Evolutionary conservation across 2,797 vertebrate genomes (phyloP).

Genomic region (Nasua narica): DNA sequence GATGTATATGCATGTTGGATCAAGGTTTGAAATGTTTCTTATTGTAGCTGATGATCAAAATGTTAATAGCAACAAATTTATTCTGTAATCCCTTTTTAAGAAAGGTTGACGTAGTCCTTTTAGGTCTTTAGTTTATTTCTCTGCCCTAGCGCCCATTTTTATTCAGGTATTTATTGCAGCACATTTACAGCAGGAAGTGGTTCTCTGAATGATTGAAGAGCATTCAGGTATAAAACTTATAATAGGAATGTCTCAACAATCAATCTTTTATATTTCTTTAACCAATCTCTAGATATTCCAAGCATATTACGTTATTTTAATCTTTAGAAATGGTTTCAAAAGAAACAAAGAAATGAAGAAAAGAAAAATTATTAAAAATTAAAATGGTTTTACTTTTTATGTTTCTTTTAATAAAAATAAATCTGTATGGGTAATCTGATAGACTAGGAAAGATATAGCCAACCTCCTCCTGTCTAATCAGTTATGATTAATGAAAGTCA

Average conservation of each 20-base stretch:
- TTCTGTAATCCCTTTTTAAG: slow-evolving; percentile 35
- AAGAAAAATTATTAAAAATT: not conserved
- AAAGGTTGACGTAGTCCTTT: slow-evolving; percentile 57
- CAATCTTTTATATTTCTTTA: slow-evolving; percentile 16
- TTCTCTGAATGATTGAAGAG: slow-evolving; percentile 57
- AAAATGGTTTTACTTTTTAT: not conserved
- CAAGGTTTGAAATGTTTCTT: not conserved
- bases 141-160: slow-evolving; percentile 53
- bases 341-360: not conserved
- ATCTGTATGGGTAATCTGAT: not conserved
- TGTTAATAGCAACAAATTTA: not conserved
- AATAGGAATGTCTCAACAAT: slow-evolving; percentile 21
- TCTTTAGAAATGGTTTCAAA: not conserved
- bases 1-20: not conserved
- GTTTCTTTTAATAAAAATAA: slow-evolving; percentile 38
- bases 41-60: not conserved
- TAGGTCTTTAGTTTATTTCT: slow-evolving; percentile 36
- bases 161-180: slow-evolving; percentile 54
- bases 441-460: not conserved
- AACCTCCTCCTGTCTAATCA: not conserved
- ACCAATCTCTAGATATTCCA: not conserved
- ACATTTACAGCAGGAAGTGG: slow-evolving; percentile 39
- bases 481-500: not conserved
- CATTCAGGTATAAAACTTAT: slow-evolving; percentile 55
- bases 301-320: slow-evolving; percentile 20